Percentiles rank a stretch among this genome's conserved stretches.
phyloP scores from a whole-genome alignment of 2,797 vertebrate species.

The Acropternis orthonyx region DNA sequence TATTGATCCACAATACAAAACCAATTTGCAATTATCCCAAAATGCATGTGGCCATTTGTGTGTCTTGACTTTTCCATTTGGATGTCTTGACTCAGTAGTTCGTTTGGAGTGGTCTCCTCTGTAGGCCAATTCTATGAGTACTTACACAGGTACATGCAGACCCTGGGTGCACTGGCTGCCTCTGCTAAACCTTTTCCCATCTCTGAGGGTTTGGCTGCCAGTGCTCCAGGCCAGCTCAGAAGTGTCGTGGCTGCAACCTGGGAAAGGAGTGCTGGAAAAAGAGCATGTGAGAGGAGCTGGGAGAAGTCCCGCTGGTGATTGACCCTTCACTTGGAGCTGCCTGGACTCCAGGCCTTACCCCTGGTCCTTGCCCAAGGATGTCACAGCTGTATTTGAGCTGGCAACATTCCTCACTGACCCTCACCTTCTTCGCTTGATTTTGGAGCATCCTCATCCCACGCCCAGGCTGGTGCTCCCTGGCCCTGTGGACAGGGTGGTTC shows the following conservation, averaged over 20 bases:
- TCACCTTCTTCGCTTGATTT: neutral
- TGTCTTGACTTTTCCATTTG: neutral
- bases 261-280: neutral
- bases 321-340: neutral
- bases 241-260: neutral
- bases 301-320: neutral
- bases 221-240: neutral
- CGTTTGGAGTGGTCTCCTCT: neutral
- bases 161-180: neutral
- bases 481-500: neutral
- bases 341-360: neutral
- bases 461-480: neutral
- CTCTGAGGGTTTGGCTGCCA: neutral
- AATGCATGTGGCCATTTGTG: neutral
- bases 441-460: neutral
- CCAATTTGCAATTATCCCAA: neutral
- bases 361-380: fast-evolving
- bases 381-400: neutral
- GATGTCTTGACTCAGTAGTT: fast-evolving
- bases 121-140: neutral
- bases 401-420: neutral
- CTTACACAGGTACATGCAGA: neutral
- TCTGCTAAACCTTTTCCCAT: neutral
- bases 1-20: neutral
- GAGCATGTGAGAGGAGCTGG: neutral